Evolutionary conservation across 2,113 vertebrate species (phyloP).

Genomic region (Corvus cornix): DNA sequence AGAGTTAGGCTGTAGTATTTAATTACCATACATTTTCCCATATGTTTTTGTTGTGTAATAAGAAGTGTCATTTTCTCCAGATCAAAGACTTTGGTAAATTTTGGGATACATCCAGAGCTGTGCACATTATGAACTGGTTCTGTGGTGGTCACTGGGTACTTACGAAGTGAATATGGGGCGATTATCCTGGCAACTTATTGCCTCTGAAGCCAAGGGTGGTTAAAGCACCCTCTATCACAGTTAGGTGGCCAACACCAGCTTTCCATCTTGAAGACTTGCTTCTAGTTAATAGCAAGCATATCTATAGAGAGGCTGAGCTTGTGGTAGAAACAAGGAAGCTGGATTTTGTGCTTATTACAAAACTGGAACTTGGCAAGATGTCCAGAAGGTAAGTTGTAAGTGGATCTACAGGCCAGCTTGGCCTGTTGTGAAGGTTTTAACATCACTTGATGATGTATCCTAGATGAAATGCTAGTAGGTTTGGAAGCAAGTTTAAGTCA

Average conservation of each 20-base stretch:
- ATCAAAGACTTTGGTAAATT: neutral
- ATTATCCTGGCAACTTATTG: neutral
- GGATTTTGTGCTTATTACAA: neutral
- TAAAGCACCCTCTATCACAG: neutral
- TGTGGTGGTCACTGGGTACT: neutral
- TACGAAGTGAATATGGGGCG: rapidly evolving
- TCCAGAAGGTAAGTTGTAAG: neutral
- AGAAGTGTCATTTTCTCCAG: neutral
- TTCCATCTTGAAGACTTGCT: neutral
- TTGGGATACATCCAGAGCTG: neutral
- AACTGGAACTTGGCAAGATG: neutral
- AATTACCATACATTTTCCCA: neutral
- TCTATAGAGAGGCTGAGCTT: neutral
- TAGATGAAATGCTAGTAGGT: slow-evolving; percentile 24
- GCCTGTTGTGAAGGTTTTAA: slow-evolving; percentile 15
- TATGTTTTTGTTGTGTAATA: neutral
- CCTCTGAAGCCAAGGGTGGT: neutral
- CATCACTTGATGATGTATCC: neutral
- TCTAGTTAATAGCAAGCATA: neutral
- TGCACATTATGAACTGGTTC: neutral
- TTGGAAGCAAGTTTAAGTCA: slow-evolving; percentile 14
- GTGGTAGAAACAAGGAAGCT: neutral
- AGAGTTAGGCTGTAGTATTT: neutral
- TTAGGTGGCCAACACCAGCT: neutral
- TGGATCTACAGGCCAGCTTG: neutral